Percentiles rank a stretch among this genome's conserved stretches.
Evolutionary conservation across 2,113 vertebrate species (phyloP).

Genomic region (Myrmecobius fasciatus): DNA sequence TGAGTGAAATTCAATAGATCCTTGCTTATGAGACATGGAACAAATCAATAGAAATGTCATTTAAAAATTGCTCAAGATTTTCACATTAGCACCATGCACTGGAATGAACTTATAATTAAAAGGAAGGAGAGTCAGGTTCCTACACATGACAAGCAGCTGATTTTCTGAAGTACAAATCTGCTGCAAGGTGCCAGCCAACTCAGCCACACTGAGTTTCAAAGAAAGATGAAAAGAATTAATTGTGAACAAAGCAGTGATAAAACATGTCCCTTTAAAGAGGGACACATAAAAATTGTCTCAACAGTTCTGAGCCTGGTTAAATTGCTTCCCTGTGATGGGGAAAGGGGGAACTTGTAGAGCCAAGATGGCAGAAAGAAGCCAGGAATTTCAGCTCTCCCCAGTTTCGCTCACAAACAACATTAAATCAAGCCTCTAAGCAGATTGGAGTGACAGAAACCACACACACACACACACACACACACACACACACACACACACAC

Average conservation of each 20-base stretch:
- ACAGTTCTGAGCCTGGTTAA: background rate
- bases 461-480: too few relatives aligned
- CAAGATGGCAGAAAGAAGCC: too few relatives aligned
- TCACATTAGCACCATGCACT: background rate
- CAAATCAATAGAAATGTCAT: conserved; percentile 15
- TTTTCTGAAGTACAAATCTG: conserved; percentile 7
- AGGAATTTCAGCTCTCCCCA: too few relatives aligned
- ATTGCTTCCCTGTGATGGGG: background rate
- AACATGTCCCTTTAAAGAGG: background rate
- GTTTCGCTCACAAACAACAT: too few relatives aligned
- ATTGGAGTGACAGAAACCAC: too few relatives aligned
- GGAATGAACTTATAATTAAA: conserved; percentile 27
- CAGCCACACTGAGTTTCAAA: conserved; percentile 7
- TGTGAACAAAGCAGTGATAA: background rate
- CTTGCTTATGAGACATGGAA: background rate
- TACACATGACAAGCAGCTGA: background rate
- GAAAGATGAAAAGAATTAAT: background rate
- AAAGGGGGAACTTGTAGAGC: too few relatives aligned
- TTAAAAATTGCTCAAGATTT: conserved; percentile 35
- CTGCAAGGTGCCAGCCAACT: background rate
- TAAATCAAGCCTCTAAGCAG: too few relatives aligned
- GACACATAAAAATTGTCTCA: background rate
- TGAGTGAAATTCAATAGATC: background rate
- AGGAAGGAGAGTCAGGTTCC: background rate
- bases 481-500: too few relatives aligned